Evolutionary conservation across 1,140 invertebrate genomes (phyloP).

Genomic region (Formica selysi): DNA sequence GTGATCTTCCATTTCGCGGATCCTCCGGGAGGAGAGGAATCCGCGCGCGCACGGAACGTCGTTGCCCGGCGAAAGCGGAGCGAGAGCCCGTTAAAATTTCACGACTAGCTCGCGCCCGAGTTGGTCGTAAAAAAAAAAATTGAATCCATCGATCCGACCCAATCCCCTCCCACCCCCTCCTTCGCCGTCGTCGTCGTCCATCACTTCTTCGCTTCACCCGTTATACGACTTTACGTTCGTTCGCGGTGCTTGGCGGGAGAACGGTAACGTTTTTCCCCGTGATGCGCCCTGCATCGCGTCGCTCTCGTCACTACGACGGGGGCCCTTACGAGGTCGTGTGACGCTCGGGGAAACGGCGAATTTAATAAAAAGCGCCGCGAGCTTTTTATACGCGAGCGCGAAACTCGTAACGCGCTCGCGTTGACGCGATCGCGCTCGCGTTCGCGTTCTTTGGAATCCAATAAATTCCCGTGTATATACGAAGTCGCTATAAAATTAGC

Average conservation of each 20-base stretch:
- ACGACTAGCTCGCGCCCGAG: constrained; percentile 68
- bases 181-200: background rate
- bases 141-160: constrained; percentile 79
- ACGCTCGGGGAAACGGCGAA: constrained; percentile 36
- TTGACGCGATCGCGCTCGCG: background rate
- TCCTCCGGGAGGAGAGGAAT: constrained; percentile 65
- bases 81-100: constrained; percentile 78
- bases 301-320: background rate
- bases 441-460: constrained; percentile 8
- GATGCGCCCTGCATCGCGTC: constrained; percentile 2
- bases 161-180: background rate
- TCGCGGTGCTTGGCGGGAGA: constrained; percentile 51
- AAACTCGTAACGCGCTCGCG: constrained; percentile 41
- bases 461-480: constrained; percentile 50
- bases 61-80: constrained; percentile 52
- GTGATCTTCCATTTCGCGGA: constrained; percentile 64
- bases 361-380: constrained; percentile 55
- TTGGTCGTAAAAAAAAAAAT: constrained; percentile 79
- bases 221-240: constrained; percentile 53
- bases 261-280: constrained; percentile 23
- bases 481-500: constrained; percentile 38
- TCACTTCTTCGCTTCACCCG: background rate
- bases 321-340: constrained; percentile 29
- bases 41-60: constrained; percentile 53
- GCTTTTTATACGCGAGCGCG: constrained; percentile 48